Evolutionary conservation across 1,140 invertebrate genomes (phyloP).

Genomic region (Temnothorax longispinosus): DNA sequence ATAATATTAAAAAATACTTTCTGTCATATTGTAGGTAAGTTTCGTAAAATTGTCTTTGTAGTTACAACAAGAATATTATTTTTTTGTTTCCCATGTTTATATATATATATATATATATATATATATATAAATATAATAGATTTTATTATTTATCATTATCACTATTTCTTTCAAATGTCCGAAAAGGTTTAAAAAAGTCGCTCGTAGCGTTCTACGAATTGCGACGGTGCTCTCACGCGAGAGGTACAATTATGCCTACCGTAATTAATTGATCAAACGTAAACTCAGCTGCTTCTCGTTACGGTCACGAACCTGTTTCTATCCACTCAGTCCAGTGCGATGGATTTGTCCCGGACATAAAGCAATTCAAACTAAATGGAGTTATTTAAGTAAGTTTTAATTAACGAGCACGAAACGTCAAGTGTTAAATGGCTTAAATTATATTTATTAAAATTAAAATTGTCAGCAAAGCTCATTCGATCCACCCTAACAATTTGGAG

Average conservation of each 20-base stretch:
- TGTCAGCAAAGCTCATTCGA: not conserved
- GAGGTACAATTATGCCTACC: conserved; percentile 41
- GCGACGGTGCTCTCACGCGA: conserved; percentile 37
- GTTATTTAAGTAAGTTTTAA: conserved; percentile 3
- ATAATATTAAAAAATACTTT: not conserved
- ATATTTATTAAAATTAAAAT: conserved; percentile 7
- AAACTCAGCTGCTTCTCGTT: conserved; percentile 50
- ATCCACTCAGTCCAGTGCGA: conserved; percentile 13
- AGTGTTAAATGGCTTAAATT: not conserved
- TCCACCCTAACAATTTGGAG: not conserved
- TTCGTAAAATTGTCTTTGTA: not conserved
- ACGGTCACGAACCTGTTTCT: conserved; percentile 48
- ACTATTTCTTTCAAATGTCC: not conserved
- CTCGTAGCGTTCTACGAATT: conserved; percentile 9
- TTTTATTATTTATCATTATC: not conserved
- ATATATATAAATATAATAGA: conserved; percentile 6
- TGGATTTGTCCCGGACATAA: conserved; percentile 48
- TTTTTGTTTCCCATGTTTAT: not conserved
- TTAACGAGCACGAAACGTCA: not conserved
- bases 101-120: not conserved
- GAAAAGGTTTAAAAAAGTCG: not conserved
- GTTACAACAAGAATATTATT: not conserved
- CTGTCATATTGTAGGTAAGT: not conserved
- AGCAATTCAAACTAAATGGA: conserved; percentile 15
- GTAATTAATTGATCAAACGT: conserved; percentile 61